phyloP scores from a whole-genome alignment of 1,140 invertebrate species.

The Hycleus phaleratus region DNA sequence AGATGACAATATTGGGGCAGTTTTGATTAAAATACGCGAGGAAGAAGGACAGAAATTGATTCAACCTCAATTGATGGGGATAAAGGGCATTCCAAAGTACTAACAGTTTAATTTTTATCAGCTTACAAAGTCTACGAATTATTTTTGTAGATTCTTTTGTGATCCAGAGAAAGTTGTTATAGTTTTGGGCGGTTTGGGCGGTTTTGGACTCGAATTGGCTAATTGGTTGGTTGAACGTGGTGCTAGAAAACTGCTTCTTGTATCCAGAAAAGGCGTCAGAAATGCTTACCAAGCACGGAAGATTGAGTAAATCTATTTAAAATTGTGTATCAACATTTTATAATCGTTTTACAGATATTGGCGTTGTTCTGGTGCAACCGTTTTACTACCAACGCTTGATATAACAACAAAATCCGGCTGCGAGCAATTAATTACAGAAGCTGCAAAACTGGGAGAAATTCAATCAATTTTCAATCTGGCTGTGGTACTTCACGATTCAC shows the following conservation, averaged over 20 bases:
- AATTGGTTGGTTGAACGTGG: slow-evolving; percentile 60
- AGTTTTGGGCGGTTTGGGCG: slow-evolving; percentile 71
- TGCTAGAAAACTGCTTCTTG: slow-evolving; percentile 68
- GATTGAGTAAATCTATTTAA: slow-evolving; percentile 42
- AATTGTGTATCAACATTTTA: neutral
- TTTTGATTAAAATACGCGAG: too few relatives aligned
- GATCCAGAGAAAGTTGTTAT: slow-evolving; percentile 48
- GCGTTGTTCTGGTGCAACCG: slow-evolving; percentile 47
- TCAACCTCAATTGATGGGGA: too few relatives aligned
- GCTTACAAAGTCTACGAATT: too few relatives aligned
- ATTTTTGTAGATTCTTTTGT: slow-evolving; percentile 23
- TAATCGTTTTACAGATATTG: slow-evolving; percentile 40
- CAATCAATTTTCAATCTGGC: slow-evolving; percentile 74
- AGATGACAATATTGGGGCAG: too few relatives aligned
- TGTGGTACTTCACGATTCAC: slow-evolving; percentile 52
- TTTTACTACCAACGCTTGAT: slow-evolving; percentile 45
- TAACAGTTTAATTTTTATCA: too few relatives aligned
- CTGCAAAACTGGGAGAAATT: slow-evolving; percentile 52
- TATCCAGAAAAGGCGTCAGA: slow-evolving; percentile 65
- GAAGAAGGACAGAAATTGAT: too few relatives aligned
- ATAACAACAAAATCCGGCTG: slow-evolving; percentile 44
- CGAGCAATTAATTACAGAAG: slow-evolving; percentile 50
- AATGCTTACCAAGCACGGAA: slow-evolving; percentile 71
- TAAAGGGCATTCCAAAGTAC: too few relatives aligned
- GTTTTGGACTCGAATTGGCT: slow-evolving; percentile 64